Base-by-base conservation (phyloP, 2,113 vertebrate species). In the Thalassoma bifasciatum region DNA sequence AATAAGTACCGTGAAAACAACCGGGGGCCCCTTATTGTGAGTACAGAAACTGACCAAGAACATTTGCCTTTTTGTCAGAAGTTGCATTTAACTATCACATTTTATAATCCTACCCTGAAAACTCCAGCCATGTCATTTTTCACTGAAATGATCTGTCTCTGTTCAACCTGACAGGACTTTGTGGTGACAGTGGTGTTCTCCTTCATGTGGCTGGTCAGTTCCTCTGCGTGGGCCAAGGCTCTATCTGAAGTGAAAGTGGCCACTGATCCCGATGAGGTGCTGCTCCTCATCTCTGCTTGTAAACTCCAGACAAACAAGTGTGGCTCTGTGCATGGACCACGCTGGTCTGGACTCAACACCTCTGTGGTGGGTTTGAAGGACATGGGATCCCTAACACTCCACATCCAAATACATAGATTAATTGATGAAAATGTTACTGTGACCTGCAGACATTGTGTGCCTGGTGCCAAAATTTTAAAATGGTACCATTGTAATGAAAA, bases 211-310 rank as follows among this genome's bases (percentile, higher is more conserved):
- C 91, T 99, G 86, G 97, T 99, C 87, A 92, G 98, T 66, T 99
- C 98, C 4, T 99, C 98, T 12, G 96, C 96, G 64, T 99, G 98
- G 98, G 97, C 97, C 9, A 99, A 99, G 91, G 98, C 96, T 81
- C 92, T 99, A 64, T 98, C 97, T 38, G 98, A 99, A 80, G 96
- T 99, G 37, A 99, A 99, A 86, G 60, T 95, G 23, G 96, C 96
- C 0, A 98, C 97, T 0, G 96, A 99, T 84, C 97, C 98, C 0
- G 95, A 96, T 7, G 97, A 98, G 91, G 96, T 99, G 61, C 91
- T 96, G 73, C 88, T 95, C 53, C 91, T 98, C 89, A 93, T 98
- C 88, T 94, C 98, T 24, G 98, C 98, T 85, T 99, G 98, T 89
- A 99, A 99, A 88, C 93, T 94, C 78, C 92, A 93, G 42, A 90